Conservation (phyloP, 2,113 vertebrate species). For the Ictalurus punctatus region DNA sequence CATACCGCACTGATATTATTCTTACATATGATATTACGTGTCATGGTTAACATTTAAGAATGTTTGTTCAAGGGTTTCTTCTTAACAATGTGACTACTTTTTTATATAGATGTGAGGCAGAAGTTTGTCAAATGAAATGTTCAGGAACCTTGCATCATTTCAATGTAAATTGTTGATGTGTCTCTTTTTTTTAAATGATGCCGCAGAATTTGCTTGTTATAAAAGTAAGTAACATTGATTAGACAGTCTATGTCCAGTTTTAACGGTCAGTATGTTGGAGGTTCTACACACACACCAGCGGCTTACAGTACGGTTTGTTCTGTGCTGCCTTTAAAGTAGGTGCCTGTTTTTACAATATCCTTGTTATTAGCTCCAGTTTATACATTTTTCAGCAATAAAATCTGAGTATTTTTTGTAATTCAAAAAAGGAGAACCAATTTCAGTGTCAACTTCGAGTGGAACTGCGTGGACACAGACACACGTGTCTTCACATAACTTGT, state of each 20-base stretch:
- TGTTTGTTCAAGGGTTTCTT: background rate
- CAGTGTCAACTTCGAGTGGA: background rate
- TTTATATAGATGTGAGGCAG: background rate
- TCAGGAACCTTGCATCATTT: background rate
- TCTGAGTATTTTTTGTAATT: background rate
- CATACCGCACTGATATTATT: background rate
- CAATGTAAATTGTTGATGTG: background rate
- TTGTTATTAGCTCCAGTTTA: too few relatives aligned
- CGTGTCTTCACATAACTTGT: constrained; percentile 27
- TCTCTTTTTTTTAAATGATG: background rate
- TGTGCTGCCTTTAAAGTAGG: background rate
- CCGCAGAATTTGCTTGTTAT: background rate
- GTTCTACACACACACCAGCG: background rate
- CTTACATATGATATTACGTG: background rate
- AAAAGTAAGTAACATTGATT: background rate
- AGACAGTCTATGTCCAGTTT: background rate
- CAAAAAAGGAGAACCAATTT: background rate
- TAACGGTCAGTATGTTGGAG: background rate
- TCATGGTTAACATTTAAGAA: background rate
- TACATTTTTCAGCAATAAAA: constrained; percentile 1
- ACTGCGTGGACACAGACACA: background rate
- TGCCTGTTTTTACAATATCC: background rate
- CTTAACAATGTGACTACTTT: background rate
- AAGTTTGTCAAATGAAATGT: background rate
- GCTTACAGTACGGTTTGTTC: background rate